A percentile compares a stretch with the other conserved stretches of the same genome.
Evolutionary conservation across 2,888 invertebrate genomes (phyloP).

Genomic region (Drosophila nr. perissopoda): DNA sequence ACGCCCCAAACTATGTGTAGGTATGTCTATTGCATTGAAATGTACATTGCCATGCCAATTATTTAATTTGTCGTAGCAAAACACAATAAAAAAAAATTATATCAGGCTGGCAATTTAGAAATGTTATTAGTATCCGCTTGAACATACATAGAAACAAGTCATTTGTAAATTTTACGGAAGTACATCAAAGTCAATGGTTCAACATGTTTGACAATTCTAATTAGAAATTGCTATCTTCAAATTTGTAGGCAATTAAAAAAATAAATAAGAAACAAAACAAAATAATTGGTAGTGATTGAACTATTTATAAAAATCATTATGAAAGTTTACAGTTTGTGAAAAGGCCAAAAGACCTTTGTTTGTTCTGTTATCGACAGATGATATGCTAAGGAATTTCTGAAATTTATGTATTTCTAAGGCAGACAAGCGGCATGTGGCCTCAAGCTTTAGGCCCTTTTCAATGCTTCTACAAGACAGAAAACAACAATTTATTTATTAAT

Average conservation of each 20-base stretch:
- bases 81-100: conserved; percentile 37
- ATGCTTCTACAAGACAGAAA: conserved; percentile 29
- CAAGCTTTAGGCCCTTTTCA: background rate
- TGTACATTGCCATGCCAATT: conserved; percentile 77
- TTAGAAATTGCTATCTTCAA: conserved; percentile 2
- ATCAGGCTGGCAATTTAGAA: conserved; percentile 35
- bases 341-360: background rate
- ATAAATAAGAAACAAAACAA: background rate
- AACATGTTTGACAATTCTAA: conserved; percentile 24
- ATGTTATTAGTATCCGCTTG: conserved; percentile 61
- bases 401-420: conserved; percentile 10
- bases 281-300: background rate
- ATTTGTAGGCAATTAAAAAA: conserved; percentile 9
- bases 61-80: conserved; percentile 69
- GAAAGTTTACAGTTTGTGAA: background rate
- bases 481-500: conserved; percentile 65
- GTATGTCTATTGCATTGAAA: conserved; percentile 59
- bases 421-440: conserved; percentile 18
- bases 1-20: conserved; percentile 38
- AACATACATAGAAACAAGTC: conserved; percentile 15
- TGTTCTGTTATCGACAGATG: background rate
- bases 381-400: background rate
- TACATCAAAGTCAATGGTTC: conserved; percentile 45
- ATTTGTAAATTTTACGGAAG: conserved; percentile 21
- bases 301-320: background rate